Base-by-base conservation (phyloP, 2,113 vertebrate genomes). In the Balaeniceps rex region DNA sequence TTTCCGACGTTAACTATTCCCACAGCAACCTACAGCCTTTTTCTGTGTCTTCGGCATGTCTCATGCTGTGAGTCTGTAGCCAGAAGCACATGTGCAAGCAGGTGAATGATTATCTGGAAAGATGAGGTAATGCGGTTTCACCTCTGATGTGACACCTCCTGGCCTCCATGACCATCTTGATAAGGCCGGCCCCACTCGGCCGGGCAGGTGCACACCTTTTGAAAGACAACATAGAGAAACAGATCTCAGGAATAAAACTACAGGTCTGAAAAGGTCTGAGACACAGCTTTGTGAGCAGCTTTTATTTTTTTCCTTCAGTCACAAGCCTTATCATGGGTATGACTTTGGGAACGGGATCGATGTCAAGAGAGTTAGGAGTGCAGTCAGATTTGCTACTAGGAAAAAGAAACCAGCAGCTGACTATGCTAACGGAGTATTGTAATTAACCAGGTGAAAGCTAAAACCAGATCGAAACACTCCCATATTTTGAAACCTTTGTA, bases 121-220 rank as follows among this genome's bases (percentile, higher is more conserved):
- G 66, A 57, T 63, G 70, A 93, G 58, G 81, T 90, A 72, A 85
- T 8, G 44, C 0, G 0, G 52, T 79, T 89, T 89, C 60, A 70
- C 26, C 34, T 28, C 25, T 0, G 0, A 51, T 63, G 52, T 0
- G 2, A 94, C 83, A 93, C 83, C 46, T 82, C 36, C 63, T 7
- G 1, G 4, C 21, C n/a, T 81, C 51, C 29, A 2, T 29, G 31
- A 52, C 25, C 36, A 61, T n/a, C 65, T 69, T 51, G 71, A 36
- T 74, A 75, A 75, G 68, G 49, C 38, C 0, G 0, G 51, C 42
- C 34, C 36, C 36, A 11, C 40, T 40, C 0, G 0, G 40, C 1
- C 0, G 63, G 78, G 40, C 44, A 75, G 47, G n/a, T 19, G 40
- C 44, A 28, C 21, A 13, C 34, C 34, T 94, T 80, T 52, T 23